Evolutionary conservation across 2,888 invertebrate genomes (phyloP), one percentile per base, ranked within the genome.

Genomic region (Margaritifera margaritifera): DNA sequence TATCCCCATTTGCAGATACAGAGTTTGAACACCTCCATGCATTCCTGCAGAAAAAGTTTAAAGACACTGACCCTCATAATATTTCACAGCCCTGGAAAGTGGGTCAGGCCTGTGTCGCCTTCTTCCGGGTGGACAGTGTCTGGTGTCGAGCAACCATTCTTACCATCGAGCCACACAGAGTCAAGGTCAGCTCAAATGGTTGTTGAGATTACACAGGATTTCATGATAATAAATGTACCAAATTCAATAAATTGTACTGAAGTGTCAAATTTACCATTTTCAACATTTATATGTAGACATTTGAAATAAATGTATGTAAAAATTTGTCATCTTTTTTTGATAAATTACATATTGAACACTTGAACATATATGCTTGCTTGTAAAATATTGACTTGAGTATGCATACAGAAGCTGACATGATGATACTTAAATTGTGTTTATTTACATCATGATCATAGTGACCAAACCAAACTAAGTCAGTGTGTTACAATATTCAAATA

Each of bases 71-170:
- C n/a, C 75, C 80, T 5, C 74, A 75, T 51, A 68, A 66, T 4
- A 69, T 62, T 18, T 75, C 69, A 50, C 77, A 74, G 61, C 66
- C 58, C 19, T 84, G 81, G 80, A 70, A 78, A 60, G 69, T 69
- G 18, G 82, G 80, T 18, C 84, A 89, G 4, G 94, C 93, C 55
- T 93, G 92, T 81, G 92, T 91, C 20, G 92, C 92, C 0, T 88
- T 88, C 59, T 90, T 90, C 69, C 76, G 82, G 0, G 90, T 90
- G 22, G 92, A 92, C n/a, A 91, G 92, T 54, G 90, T 91, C 25
- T 95, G 94, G 93, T 93, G 93, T 74, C 92, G 96, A 8, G 93
- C 91, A 1, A 88, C 92, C 31, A 90, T 93, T 24, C 31, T 78
- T 8, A 72, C 77, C 18, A 62, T 81, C 8, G 72, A 72, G 53